phyloP scores from a whole-genome alignment of 2,113 vertebrate genomes.

The Crotalus tigris region DNA sequence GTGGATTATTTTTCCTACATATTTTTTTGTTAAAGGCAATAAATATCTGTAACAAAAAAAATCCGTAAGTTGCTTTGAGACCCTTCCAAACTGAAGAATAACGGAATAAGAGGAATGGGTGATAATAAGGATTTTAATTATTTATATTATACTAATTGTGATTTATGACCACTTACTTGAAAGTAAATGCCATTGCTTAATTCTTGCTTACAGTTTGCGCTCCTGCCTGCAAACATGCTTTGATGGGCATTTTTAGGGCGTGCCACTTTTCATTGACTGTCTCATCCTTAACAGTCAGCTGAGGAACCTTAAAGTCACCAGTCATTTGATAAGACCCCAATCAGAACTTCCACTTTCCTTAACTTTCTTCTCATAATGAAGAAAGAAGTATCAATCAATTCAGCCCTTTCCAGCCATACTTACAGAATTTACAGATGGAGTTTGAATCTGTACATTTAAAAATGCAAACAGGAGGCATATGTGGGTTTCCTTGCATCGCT shows the following conservation, averaged over 20 bases:
- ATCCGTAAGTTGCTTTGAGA: background rate
- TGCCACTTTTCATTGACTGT: background rate
- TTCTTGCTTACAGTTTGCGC: background rate
- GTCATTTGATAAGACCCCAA: background rate
- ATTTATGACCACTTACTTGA: background rate
- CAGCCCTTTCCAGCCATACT: background rate
- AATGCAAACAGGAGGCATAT: background rate
- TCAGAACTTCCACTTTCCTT: background rate
- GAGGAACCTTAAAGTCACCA: background rate
- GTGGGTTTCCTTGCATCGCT: background rate
- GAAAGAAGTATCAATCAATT: background rate
- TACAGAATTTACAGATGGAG: background rate
- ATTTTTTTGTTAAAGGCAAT: background rate
- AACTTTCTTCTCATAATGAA: background rate
- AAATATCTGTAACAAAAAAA: too few relatives aligned
- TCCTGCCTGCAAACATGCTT: background rate
- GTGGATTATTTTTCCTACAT: background rate
- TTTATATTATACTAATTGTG: background rate
- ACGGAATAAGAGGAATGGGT: background rate
- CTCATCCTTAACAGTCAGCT: background rate
- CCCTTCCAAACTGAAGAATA: background rate
- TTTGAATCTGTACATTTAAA: background rate
- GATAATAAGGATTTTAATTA: background rate
- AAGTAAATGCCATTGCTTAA: background rate
- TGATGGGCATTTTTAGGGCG: background rate